Base-by-base conservation (phyloP, 2,888 invertebrate species). In the Deilephila elpenor region DNA sequence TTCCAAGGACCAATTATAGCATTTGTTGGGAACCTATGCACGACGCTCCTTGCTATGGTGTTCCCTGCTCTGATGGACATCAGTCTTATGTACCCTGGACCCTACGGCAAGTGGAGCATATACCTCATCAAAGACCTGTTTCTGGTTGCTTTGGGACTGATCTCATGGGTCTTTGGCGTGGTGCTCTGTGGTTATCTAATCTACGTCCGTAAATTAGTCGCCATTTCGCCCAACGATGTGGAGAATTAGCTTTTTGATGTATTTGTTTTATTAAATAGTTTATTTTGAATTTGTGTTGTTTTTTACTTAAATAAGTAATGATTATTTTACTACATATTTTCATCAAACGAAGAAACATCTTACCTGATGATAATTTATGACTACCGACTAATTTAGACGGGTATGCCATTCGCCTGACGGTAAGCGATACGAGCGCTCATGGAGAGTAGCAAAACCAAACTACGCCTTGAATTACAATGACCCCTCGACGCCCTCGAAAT, bases 51-150 rank as follows among this genome's bases (percentile, higher is more conserved):
- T 5, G 83, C 88, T 0, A 73, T 92, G 0, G 87, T 92, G 0
- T 92, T 89, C 72, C 92, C 92, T 0, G 89, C 91, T 0, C 71
- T 89, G 56, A 92, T 92, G 91, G 91, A 93, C 56, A 37, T 91
- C 1, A 80, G 89, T 71, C 78, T 92, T 5, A 79, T 84, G 74
- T 91, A 92, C 71, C 91, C 91, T 1, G 74, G 81, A 6, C 75
- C 83, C 4, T 91, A 87, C 61, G 91, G 91, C 3, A 75, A 74
- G 59, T 82, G 76, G 60, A 82, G 86, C 0, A 29, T 84, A 0
- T 79, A 82, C 62, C 79, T 92, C 0, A 72, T 86, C 32, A 90
- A 89, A 73, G 80, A 91, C 71, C 0, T 90, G 0, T 2, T 82
- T 0, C 80, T 92, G 11, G 78, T 91, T 6, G 0, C 77, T 0